phyloP scores from a whole-genome alignment of 2,797 vertebrate genomes.

The Bovichtus diacanthus region DNA sequence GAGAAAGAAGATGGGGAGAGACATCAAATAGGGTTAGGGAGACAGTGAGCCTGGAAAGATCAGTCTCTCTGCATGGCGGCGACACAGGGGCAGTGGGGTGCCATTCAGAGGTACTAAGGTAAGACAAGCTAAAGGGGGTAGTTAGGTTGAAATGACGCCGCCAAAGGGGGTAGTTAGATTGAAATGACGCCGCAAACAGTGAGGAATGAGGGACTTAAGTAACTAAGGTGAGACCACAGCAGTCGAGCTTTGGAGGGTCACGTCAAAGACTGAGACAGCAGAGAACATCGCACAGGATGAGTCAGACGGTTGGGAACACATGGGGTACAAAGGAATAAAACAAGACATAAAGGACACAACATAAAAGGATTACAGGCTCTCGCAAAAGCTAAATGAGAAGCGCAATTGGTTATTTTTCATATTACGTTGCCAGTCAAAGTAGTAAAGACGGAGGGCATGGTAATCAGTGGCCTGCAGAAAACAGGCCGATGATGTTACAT shows the following conservation, averaged over 20 bases:
- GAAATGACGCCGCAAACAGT: slow-evolving; percentile 41
- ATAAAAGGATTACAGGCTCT: not conserved
- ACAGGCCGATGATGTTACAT: slow-evolving; percentile 19
- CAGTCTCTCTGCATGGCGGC: slow-evolving; percentile 38
- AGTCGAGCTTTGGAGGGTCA: slow-evolving; percentile 3
- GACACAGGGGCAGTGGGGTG: slow-evolving; percentile 1
- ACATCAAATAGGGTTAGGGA: slow-evolving; percentile 34
- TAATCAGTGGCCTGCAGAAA: slow-evolving; percentile 29
- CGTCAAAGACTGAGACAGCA: slow-evolving; percentile 28
- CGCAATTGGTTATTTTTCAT: not conserved
- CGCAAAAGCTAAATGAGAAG: slow-evolving; percentile 14
- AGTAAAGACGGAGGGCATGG: not conserved
- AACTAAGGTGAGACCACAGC: slow-evolving; percentile 39
- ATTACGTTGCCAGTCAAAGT: slow-evolving; percentile 1
- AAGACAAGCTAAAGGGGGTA: slow-evolving; percentile 11
- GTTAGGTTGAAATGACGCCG: slow-evolving; percentile 28
- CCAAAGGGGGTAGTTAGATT: slow-evolving; percentile 17
- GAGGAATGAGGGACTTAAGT: slow-evolving; percentile 31
- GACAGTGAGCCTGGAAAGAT: slow-evolving; percentile 12
- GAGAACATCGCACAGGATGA: slow-evolving; percentile 29
- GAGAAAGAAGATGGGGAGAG: slow-evolving; percentile 25
- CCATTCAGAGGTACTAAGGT: slow-evolving; percentile 10
- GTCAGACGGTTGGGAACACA: slow-evolving; percentile 6
- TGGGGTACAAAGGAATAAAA: slow-evolving; percentile 6
- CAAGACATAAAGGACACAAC: slow-evolving; percentile 11